Evolutionary conservation across 2,888 invertebrate species (phyloP).

Genomic region (Melieria omissa): DNA sequence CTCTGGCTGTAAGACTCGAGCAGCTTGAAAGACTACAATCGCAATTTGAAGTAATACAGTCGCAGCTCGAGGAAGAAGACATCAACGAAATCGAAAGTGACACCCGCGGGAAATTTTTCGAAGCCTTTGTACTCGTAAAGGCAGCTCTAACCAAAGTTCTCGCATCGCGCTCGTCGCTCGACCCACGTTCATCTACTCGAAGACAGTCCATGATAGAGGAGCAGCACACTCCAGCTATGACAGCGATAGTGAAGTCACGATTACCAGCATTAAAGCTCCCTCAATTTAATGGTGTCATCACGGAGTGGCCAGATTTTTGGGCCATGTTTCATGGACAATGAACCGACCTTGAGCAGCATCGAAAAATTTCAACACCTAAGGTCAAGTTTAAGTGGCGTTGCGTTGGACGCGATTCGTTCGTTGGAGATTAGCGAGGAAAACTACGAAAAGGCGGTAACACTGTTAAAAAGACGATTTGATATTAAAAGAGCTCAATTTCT

Average conservation of each 20-base stretch:
- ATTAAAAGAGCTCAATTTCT: slow-evolving; percentile 45
- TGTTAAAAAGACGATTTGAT: slow-evolving; percentile 44
- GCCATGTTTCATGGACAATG: slow-evolving; percentile 9
- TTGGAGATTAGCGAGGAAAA: slow-evolving; percentile 41
- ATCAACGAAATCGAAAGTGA: background rate
- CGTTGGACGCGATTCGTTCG: background rate
- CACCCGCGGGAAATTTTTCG: background rate
- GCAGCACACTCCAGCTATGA: background rate
- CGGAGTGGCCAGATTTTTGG: slow-evolving; percentile 17
- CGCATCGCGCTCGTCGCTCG: background rate
- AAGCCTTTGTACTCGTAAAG: background rate
- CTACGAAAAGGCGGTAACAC: slow-evolving; percentile 41
- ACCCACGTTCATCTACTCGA: background rate
- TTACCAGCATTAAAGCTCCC: background rate
- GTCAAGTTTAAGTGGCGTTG: background rate
- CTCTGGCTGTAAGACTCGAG: slow-evolving; percentile 4
- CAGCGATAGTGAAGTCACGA: background rate
- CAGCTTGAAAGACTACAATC: background rate
- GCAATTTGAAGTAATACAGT: slow-evolving; percentile 3
- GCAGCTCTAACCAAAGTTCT: background rate
- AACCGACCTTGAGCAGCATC: slow-evolving; percentile 4
- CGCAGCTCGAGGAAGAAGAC: slow-evolving; percentile 3
- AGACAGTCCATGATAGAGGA: background rate
- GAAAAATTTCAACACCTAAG: slow-evolving; percentile 14
- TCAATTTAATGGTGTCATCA: background rate